Conservation (phyloP, 2,797 vertebrate genomes). For the Pelodytes ibericus region DNA sequence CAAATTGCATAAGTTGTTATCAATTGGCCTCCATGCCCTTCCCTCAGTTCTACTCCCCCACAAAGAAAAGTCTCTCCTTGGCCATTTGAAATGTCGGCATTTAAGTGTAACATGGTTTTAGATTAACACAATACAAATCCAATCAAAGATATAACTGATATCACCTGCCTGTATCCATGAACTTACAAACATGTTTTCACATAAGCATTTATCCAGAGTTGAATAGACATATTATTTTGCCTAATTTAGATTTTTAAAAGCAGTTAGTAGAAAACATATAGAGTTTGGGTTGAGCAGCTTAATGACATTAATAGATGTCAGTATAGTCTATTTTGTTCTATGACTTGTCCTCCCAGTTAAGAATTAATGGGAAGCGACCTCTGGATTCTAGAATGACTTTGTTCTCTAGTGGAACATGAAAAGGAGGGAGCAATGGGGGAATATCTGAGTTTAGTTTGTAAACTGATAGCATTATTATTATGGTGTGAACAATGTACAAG, state of each 20-base stretch:
- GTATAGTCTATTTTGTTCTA: slow-evolving; percentile 3
- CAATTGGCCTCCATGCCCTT: too few species aligned
- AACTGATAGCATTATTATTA: slow-evolving; percentile 30
- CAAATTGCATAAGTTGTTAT: too few species aligned
- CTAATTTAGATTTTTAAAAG: neutral
- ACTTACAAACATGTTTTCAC: neutral
- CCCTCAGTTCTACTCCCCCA: too few species aligned
- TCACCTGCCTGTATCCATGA: slow-evolving; percentile 4
- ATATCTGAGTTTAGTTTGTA: slow-evolving; percentile 13
- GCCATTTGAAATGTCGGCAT: too few species aligned
- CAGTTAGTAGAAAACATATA: neutral
- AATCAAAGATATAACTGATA: neutral
- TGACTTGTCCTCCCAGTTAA: slow-evolving; percentile 14
- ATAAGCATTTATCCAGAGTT: neutral
- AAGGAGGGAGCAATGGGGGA: slow-evolving; percentile 15
- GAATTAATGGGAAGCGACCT: slow-evolving; percentile 1
- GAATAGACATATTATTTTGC: neutral
- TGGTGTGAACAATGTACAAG: too few species aligned
- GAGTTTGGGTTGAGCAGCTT: neutral
- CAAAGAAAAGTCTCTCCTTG: too few species aligned
- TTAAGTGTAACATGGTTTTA: neutral
- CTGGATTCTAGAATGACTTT: neutral
- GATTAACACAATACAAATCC: neutral
- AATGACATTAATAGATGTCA: slow-evolving; percentile 15
- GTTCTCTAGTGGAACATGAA: neutral